Evolutionary conservation across 2,888 invertebrate genomes (phyloP).

Genomic region (Macrophya alboannulata): DNA sequence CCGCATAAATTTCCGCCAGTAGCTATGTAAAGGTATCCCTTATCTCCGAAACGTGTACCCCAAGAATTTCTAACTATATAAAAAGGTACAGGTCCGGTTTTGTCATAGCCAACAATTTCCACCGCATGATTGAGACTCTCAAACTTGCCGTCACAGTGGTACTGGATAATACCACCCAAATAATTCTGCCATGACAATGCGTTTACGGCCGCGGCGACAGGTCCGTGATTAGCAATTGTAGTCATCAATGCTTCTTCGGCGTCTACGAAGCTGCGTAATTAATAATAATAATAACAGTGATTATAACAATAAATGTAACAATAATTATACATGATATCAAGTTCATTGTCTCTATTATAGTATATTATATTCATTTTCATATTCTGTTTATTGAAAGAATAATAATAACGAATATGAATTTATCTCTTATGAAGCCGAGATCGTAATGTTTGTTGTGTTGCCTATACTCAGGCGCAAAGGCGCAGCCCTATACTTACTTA

Average conservation of each 20-base stretch:
- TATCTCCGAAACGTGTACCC: slow-evolving; percentile 89
- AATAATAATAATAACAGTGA: slow-evolving; percentile 16
- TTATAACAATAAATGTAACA: not conserved
- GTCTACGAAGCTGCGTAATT: slow-evolving; percentile 83
- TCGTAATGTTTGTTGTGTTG: not conserved
- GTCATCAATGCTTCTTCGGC: slow-evolving; percentile 85
- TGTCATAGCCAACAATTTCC: slow-evolving; percentile 91
- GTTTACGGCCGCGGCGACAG: slow-evolving; percentile 91
- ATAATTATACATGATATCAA: not conserved
- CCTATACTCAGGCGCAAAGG: not conserved
- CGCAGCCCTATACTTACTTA: slow-evolving; percentile 81
- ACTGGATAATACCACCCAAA: slow-evolving; percentile 91
- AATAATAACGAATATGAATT: too few relatives aligned
- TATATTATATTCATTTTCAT: too few relatives aligned
- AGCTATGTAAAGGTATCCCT: slow-evolving; percentile 89
- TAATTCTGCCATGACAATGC: slow-evolving; percentile 94
- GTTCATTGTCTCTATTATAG: too few relatives aligned
- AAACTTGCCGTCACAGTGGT: slow-evolving; percentile 86
- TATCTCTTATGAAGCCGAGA: not conserved
- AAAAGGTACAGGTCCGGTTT: slow-evolving; percentile 87
- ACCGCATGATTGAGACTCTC: slow-evolving; percentile 90
- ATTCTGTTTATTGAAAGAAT: too few relatives aligned
- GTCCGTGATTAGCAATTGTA: slow-evolving; percentile 87
- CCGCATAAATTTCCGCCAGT: slow-evolving; percentile 91
- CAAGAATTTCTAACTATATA: slow-evolving; percentile 94